Evolutionary conservation across 1,140 invertebrate species (phyloP).

Genomic region (Hycleus cichorii): DNA sequence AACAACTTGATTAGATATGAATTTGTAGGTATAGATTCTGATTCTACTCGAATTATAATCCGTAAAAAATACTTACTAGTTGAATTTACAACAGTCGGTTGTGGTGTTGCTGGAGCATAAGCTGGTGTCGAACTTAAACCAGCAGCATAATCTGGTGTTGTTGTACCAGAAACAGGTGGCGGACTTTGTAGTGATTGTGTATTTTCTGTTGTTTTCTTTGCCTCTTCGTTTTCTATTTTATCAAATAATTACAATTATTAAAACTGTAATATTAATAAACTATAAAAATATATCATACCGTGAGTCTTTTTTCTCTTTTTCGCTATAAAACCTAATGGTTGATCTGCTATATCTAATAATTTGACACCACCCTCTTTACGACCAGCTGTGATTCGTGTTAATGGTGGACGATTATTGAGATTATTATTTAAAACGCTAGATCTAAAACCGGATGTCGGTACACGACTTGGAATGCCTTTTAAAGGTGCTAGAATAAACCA

Average conservation of each 20-base stretch:
- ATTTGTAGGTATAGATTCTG: too few species aligned
- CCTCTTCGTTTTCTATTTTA: constrained; percentile 66
- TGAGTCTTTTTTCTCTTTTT: constrained; percentile 50
- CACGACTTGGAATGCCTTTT: constrained; percentile 80
- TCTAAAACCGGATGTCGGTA: constrained; percentile 58
- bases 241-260: neutral
- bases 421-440: constrained; percentile 50
- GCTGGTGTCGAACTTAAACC: constrained; percentile 47
- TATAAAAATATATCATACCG: constrained; percentile 39
- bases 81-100: constrained; percentile 21
- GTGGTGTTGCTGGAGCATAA: constrained; percentile 37
- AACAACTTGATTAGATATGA: too few species aligned
- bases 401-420: constrained; percentile 41
- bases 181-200: constrained; percentile 44
- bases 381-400: constrained; percentile 46
- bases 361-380: constrained; percentile 88
- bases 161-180: constrained; percentile 39
- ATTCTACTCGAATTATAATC: too few species aligned
- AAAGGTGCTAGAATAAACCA: constrained; percentile 61
- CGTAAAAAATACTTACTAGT: too few species aligned
- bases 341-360: constrained; percentile 86
- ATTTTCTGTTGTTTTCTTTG: constrained; percentile 59
- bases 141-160: constrained; percentile 44
- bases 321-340: constrained; percentile 66
- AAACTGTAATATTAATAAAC: neutral